Base-by-base conservation (phyloP, 2,797 vertebrate genomes). In the Gambusia yucatana region DNA sequence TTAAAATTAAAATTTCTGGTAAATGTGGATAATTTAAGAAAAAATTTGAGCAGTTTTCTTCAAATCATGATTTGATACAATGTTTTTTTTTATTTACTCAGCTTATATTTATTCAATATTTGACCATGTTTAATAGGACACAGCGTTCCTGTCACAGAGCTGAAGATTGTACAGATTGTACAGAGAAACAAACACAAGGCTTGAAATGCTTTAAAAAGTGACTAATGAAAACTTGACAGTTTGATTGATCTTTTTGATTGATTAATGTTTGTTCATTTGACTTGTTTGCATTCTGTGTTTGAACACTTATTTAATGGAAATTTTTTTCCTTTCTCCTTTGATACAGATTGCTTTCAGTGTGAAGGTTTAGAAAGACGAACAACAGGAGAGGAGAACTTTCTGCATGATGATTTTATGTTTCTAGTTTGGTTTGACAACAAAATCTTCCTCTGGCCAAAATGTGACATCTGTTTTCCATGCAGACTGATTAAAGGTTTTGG, bases 311-410 rank as follows among this genome's bases (percentile, higher is more conserved):
- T 65, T 11, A 39, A 17, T 1, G 6, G 46, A 48, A 70, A 76
- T 74, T 91, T 91, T 90, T 77, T 67, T 81, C 76, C 75, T 84
- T 88, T 70, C 76, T 79, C 77, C 22, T 61, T 44, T 81, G 83
- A 80, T 4, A 13, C 2, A 59, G 14, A 25, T 50, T 80, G 71
- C 79, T 91, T 93, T 91, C 55, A 86, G 80, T 80, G 61, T 30
- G 72, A 8, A 52, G 14, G 50, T 73, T 80, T 63, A 61, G n/a
- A 22, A 14, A 57, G 48, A 20, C 0, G 0, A 16, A 73, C 28
- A n/a, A 67, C 30, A 81, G 16, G 73, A 88, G 57, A 73, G 52
- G 63, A 33, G 39, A 43, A 11, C 36, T 65, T 25, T 41, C 20
- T 11, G 2, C 17, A 5, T 28, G 20, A 20, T n/a, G 39, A 69